phyloP scores from a whole-genome alignment of 2,113 vertebrate species.

The Phalacrocorax pelagicus region DNA sequence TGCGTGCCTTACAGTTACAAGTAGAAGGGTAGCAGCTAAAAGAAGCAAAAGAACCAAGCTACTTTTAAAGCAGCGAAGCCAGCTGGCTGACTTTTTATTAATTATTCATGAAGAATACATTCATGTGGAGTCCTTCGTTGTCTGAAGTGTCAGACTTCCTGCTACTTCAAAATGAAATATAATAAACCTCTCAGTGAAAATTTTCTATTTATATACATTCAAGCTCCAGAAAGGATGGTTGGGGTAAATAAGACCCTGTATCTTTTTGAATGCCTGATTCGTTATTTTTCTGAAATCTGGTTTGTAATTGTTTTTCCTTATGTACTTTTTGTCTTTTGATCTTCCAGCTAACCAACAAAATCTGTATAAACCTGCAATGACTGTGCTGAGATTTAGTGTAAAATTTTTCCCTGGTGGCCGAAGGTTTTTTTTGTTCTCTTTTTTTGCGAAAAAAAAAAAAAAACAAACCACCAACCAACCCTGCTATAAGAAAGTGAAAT shows the following conservation, averaged over 20 bases:
- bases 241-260: not conserved
- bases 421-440: not conserved
- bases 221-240: not conserved
- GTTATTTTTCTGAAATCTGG: not conserved
- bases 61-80: not conserved
- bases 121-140: slow-evolving; percentile 11
- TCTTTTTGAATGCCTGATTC: not conserved
- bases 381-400: not conserved
- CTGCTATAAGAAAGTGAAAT: not conserved
- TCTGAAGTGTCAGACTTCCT: slow-evolving; percentile 30
- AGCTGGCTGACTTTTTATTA: not conserved
- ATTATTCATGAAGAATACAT: slow-evolving; percentile 13
- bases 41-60: not conserved
- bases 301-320: slow-evolving; percentile 9
- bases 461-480: not conserved
- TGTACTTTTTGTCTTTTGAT: not conserved
- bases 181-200: not conserved
- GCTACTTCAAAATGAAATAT: not conserved
- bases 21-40: not conserved
- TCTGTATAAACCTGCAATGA: not conserved
- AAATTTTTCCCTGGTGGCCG: not conserved
- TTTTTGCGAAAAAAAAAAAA: not conserved
- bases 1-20: not conserved
- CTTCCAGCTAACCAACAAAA: not conserved
- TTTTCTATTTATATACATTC: slow-evolving; percentile 12